Evolutionary conservation across 2,113 vertebrate species (phyloP).

Genomic region (Halcyon senegalensis): DNA sequence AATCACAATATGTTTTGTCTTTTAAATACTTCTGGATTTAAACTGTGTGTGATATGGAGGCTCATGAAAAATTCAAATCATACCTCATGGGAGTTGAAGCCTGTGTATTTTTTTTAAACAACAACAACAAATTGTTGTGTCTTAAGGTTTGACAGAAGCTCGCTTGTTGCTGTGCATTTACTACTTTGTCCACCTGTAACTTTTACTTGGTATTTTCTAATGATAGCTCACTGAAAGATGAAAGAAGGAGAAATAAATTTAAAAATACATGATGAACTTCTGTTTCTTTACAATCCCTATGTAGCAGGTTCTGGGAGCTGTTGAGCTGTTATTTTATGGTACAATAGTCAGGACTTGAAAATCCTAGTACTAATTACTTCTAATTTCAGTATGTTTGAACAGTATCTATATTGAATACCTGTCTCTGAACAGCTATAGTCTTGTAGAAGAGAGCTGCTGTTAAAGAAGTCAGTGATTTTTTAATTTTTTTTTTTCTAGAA

Average conservation of each 20-base stretch:
- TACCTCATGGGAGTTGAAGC: background rate
- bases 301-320: background rate
- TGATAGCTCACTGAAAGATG: background rate
- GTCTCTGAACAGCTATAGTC: background rate
- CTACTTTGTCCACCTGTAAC: background rate
- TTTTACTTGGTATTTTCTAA: background rate
- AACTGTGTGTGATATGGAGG: background rate
- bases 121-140: background rate
- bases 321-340: background rate
- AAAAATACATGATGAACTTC: background rate
- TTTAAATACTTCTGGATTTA: background rate
- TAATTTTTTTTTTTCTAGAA: background rate
- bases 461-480: background rate
- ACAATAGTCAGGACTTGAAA: background rate
- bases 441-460: background rate
- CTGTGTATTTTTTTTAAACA: background rate
- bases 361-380: background rate
- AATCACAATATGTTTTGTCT: background rate
- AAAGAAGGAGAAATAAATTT: background rate
- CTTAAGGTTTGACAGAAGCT: background rate
- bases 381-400: background rate
- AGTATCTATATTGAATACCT: background rate
- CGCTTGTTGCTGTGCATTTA: background rate
- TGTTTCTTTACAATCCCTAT: background rate
- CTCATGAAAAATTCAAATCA: background rate